These are phyloP conservation scores for Panzeria rudis DNA, from an alignment of 2,888 invertebrate genomes.

Conservation along the genomic window DNA sequence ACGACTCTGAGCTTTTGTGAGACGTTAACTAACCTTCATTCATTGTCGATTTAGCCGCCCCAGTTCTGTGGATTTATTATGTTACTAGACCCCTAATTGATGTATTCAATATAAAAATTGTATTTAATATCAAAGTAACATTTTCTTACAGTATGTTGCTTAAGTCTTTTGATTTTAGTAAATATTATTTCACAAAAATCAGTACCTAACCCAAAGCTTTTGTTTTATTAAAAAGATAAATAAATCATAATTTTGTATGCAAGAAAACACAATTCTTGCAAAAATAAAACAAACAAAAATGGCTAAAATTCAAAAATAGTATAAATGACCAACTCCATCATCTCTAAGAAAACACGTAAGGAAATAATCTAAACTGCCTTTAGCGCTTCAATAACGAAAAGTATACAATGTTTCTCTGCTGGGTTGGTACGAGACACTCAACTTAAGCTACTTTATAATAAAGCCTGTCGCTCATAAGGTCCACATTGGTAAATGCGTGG, in stretches of 20 bases:
- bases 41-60: too few relatives aligned
- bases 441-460: constrained; percentile 62
- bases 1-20: too few relatives aligned
- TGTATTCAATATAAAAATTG: too few relatives aligned
- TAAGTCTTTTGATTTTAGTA: too few relatives aligned
- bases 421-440: constrained; percentile 25
- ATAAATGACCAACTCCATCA: constrained; percentile 53
- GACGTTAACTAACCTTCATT: too few relatives aligned
- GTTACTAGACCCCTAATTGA: too few relatives aligned
- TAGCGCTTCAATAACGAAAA: constrained; percentile 26
- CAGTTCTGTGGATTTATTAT: too few relatives aligned
- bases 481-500: constrained; percentile 66
- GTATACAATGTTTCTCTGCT: constrained; percentile 30
- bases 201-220: too few relatives aligned
- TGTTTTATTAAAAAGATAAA: too few relatives aligned
- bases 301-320: constrained; percentile 62
- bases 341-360: constrained; percentile 6
- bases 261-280: background rate
- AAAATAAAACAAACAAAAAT: background rate
- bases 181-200: background rate
- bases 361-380: constrained; percentile 36
- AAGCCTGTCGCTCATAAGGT: constrained; percentile 58
- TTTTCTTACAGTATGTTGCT: too few relatives aligned
- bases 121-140: too few relatives aligned
- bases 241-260: too few relatives aligned